Evolutionary conservation across 2,113 vertebrate genomes (phyloP).

Genomic region (Scomber scombrus): DNA sequence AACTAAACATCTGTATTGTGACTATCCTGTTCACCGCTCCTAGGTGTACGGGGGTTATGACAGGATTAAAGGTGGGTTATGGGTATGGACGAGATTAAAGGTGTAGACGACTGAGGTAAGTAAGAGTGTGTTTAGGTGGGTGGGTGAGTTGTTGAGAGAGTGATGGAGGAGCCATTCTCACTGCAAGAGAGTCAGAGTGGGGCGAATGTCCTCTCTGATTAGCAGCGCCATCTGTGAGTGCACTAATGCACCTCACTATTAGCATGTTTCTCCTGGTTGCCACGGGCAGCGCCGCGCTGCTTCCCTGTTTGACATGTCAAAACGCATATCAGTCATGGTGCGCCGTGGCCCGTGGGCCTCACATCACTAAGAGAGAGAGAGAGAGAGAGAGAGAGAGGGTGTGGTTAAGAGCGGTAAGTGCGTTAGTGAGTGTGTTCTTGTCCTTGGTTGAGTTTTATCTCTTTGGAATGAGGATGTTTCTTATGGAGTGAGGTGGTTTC

Average conservation of each 20-base stretch:
- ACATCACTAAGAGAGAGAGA: constrained; percentile 36
- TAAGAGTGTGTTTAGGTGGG: constrained; percentile 15
- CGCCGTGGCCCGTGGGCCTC: constrained; percentile 58
- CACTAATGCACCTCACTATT: constrained; percentile 86
- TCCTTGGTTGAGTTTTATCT: constrained; percentile 62
- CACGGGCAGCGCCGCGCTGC: constrained; percentile 77
- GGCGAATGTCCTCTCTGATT: constrained; percentile 78
- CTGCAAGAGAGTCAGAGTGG: constrained; percentile 52
- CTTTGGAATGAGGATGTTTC: constrained; percentile 45
- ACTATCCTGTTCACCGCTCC: no score
- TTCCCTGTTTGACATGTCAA: constrained; percentile 77
- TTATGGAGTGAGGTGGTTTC: constrained; percentile 40
- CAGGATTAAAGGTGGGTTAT: background rate
- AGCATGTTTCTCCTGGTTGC: constrained; percentile 84
- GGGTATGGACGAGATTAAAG: background rate
- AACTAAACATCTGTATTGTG: no score
- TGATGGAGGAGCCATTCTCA: constrained; percentile 57
- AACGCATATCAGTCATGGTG: constrained; percentile 78
- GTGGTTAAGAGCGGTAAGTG: constrained; percentile 58
- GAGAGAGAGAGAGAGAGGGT: constrained; percentile 10
- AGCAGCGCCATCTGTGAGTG: constrained; percentile 71
- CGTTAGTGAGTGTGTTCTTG: constrained; percentile 59
- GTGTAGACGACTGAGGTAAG: constrained; percentile 1
- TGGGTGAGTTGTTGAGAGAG: constrained; percentile 13
- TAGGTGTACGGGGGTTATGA: no score